These are phyloP conservation scores for Acanthopagrus latus DNA, from an alignment of 2,797 vertebrate species.

Conservation along the genomic window DNA sequence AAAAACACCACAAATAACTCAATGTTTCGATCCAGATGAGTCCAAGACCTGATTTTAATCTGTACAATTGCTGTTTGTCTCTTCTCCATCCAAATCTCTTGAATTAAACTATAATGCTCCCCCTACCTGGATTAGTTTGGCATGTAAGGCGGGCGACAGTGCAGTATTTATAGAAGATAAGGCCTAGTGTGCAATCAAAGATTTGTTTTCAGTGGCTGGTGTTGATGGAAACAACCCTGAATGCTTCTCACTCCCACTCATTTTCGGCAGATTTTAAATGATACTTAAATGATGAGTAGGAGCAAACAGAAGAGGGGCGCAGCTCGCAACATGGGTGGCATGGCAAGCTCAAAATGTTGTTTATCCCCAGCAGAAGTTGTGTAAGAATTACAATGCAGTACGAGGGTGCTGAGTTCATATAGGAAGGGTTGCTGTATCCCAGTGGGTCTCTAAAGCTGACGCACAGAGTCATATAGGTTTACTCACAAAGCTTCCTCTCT, in stretches of 20 bases:
- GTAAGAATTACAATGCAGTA: slow-evolving; percentile 49
- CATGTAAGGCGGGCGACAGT: slow-evolving; percentile 38
- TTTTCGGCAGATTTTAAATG: slow-evolving; percentile 70
- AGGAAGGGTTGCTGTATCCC: slow-evolving; percentile 32
- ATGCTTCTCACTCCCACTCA: slow-evolving; percentile 63
- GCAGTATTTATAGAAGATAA: slow-evolving; percentile 61
- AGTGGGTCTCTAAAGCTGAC: slow-evolving; percentile 44
- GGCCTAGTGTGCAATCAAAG: slow-evolving; percentile 65
- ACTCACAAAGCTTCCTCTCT: slow-evolving; percentile 77
- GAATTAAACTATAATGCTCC: slow-evolving; percentile 34
- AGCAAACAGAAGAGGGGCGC: slow-evolving; percentile 48
- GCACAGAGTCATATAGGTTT: slow-evolving; percentile 38
- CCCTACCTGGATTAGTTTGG: slow-evolving; percentile 21
- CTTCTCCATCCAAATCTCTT: slow-evolving; percentile 31
- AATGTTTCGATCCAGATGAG: slow-evolving; percentile 33
- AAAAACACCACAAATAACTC: slow-evolving; percentile 14
- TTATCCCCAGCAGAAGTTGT: slow-evolving; percentile 57
- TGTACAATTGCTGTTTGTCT: slow-evolving; percentile 51
- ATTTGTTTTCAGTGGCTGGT: slow-evolving; percentile 47
- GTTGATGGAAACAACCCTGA: slow-evolving; percentile 62
- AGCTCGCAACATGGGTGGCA: slow-evolving; percentile 72
- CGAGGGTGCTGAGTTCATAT: slow-evolving; percentile 14
- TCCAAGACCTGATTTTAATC: slow-evolving; percentile 27
- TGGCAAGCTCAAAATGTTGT: slow-evolving; percentile 52
- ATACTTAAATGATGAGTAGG: slow-evolving; percentile 59